These are phyloP conservation scores for Engraulis encrasicolus DNA, from an alignment of 2,113 vertebrate genomes.

Conservation along the genomic window DNA sequence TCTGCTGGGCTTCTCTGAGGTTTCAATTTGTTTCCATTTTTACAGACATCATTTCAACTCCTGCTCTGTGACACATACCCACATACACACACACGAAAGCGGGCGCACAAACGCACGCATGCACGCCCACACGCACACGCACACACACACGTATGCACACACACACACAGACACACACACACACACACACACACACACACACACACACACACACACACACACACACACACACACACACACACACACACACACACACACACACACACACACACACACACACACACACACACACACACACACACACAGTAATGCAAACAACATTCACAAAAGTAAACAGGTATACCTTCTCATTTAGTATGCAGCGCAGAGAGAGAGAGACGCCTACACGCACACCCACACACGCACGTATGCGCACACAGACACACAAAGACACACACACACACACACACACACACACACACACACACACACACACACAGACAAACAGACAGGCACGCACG, in stretches of 20 bases:
- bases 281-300: background rate
- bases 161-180: background rate
- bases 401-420: background rate
- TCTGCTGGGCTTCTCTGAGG: slow-evolving; percentile 26
- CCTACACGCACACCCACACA: background rate
- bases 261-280: slow-evolving; percentile 9
- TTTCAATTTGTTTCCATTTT: slow-evolving; percentile 39
- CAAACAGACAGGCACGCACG: no score
- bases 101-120: background rate
- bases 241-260: background rate
- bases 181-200: background rate
- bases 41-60: slow-evolving; percentile 38
- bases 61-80: background rate
- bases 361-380: no score
- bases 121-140: no score
- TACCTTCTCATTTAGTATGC: no score
- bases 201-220: no score
- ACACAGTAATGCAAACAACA: background rate
- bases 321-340: no score
- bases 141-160: background rate
- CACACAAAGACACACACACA: background rate
- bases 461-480: background rate
- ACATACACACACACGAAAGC: background rate
- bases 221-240: background rate
- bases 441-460: background rate